Evolutionary conservation across 1,140 invertebrate genomes (phyloP).

Genomic region (Ylistrum balloti): DNA sequence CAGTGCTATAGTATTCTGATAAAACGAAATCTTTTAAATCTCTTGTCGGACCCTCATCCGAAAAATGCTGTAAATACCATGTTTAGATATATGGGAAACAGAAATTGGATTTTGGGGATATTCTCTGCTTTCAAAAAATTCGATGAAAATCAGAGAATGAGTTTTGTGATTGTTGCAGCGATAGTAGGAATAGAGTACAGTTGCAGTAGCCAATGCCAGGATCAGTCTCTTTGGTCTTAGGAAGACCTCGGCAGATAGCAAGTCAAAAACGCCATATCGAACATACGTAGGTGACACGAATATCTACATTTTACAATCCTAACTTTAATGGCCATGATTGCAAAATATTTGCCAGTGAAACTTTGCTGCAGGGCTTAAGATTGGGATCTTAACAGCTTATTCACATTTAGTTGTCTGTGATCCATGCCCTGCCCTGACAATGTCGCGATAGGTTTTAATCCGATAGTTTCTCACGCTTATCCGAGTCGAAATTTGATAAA

Average conservation of each 20-base stretch:
- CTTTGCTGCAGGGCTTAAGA: slow-evolving; percentile 9
- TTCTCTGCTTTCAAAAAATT: not conserved
- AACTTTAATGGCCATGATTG: slow-evolving; percentile 27
- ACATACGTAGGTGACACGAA: not conserved
- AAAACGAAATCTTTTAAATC: slow-evolving; percentile 4
- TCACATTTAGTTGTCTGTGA: slow-evolving; percentile 28
- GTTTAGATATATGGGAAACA: not conserved
- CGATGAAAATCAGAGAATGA: not conserved
- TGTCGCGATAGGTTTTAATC: slow-evolving; percentile 11
- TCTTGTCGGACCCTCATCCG: not conserved
- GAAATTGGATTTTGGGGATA: not conserved
- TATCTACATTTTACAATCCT: slow-evolving; percentile 35
- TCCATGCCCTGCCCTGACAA: not conserved
- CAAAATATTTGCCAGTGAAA: slow-evolving; percentile 32
- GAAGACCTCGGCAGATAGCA: not conserved
- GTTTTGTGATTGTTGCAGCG: not conserved
- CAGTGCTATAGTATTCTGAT: not conserved
- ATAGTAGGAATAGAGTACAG: not conserved
- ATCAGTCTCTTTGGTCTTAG: not conserved
- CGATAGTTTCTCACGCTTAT: slow-evolving; percentile 8
- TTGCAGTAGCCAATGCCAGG: not conserved
- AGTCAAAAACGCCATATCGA: slow-evolving; percentile 33
- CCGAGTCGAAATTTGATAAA: slow-evolving; percentile 29
- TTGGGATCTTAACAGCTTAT: slow-evolving; percentile 34
- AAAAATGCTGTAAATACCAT: not conserved